Evolutionary conservation across 1,140 invertebrate species (phyloP).

Genomic region (Drosophila ogumai): DNA sequence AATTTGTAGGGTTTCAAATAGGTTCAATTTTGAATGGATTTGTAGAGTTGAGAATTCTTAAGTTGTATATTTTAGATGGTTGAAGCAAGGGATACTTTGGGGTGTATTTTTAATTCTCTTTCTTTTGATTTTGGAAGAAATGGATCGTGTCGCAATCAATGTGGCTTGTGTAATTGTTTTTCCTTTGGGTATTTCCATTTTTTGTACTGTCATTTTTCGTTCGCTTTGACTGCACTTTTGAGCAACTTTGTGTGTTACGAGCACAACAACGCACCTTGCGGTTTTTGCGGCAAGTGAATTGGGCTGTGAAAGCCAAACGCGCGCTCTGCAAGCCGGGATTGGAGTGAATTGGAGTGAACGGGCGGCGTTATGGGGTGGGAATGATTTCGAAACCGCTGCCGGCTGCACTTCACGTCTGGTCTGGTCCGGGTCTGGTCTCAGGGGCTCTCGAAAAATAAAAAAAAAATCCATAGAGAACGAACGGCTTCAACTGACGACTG

Average conservation of each 20-base stretch:
- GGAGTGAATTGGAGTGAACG: conserved; percentile 26
- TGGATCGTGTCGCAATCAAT: conserved; percentile 8
- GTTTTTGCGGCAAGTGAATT: conserved; percentile 77
- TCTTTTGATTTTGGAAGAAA: neutral
- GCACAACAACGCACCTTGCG: conserved; percentile 74
- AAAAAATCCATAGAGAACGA: neutral
- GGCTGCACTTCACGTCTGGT: conserved; percentile 26
- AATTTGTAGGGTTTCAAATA: conserved; percentile 1
- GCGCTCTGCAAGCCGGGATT: conserved; percentile 13
- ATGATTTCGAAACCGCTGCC: conserved; percentile 55
- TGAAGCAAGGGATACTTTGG: conserved; percentile 2
- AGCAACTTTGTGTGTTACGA: conserved; percentile 33
- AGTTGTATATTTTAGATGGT: conserved; percentile 2
- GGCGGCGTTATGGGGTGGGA: conserved; percentile 40
- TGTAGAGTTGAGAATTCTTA: neutral
- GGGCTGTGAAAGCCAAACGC: conserved; percentile 67
- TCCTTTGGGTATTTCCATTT: neutral
- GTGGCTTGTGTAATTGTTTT: conserved; percentile 31
- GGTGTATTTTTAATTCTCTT: no score
- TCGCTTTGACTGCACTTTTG: conserved; percentile 58
- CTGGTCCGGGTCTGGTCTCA: conserved; percentile 15
- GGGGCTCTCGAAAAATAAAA: conserved; percentile 12
- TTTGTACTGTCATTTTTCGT: conserved; percentile 13
- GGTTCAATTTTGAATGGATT: conserved; percentile 13
- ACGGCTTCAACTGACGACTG: conserved; percentile 2